Conservation (phyloP, 1,140 invertebrate species). For the Pseudomyrmex cubaensis region DNA sequence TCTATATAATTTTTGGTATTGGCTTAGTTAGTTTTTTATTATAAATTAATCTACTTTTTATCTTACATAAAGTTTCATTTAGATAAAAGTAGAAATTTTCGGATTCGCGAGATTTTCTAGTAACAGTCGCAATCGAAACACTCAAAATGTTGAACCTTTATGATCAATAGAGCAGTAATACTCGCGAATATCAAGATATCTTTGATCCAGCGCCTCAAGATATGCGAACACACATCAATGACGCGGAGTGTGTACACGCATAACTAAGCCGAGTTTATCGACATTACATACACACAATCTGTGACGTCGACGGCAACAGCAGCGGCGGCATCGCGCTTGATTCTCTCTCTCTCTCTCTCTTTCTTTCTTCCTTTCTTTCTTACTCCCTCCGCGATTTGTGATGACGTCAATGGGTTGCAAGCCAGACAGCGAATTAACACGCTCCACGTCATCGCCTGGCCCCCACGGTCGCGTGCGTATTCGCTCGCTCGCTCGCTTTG, state of each 20-base stretch:
- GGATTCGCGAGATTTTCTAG: too few species aligned
- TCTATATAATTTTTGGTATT: too few species aligned
- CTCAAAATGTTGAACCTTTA: neutral
- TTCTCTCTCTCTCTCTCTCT: constrained; percentile 14
- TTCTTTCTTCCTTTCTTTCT: neutral
- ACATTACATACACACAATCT: constrained; percentile 54
- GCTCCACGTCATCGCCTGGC: constrained; percentile 79
- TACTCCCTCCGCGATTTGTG: constrained; percentile 68
- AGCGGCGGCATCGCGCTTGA: constrained; percentile 52
- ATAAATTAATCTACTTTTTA: too few species aligned
- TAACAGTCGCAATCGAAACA: too few species aligned
- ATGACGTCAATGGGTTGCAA: constrained; percentile 76
- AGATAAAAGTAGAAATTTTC: too few species aligned
- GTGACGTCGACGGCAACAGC: constrained; percentile 55
- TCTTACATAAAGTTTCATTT: too few species aligned
- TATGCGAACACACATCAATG: neutral
- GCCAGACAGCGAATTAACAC: constrained; percentile 70
- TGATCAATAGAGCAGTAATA: neutral
- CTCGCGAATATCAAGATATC: too few species aligned
- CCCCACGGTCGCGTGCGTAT: constrained; percentile 58
- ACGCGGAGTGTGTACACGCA: constrained; percentile 9
- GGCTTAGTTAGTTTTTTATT: too few species aligned
- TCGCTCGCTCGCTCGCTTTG: neutral
- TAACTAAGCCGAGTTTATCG: constrained; percentile 56
- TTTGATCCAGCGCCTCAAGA: too few species aligned